Percentiles rank a stretch among this genome's conserved stretches.
Evolutionary conservation across 2,797 vertebrate genomes (phyloP).

Genomic region (Cynodonichthys magdalenae): DNA sequence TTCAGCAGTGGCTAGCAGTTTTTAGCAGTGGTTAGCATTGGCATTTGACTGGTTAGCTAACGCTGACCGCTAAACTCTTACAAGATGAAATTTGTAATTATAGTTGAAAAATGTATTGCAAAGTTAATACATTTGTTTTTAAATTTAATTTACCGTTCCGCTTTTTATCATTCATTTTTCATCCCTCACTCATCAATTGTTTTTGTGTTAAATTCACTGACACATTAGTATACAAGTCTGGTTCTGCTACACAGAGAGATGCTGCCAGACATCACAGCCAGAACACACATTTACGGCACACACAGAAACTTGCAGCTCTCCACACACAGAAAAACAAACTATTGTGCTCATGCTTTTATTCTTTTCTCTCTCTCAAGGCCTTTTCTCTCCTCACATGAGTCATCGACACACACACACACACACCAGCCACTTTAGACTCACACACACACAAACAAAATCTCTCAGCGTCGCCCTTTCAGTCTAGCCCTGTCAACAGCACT

Average conservation of each 20-base stretch:
- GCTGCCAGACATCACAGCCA: conserved; percentile 18
- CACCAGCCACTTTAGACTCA: conserved; percentile 12
- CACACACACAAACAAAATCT: conserved; percentile 38
- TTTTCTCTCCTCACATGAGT: conserved; percentile 49
- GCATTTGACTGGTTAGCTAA: too few relatives aligned
- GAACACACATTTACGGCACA: conserved; percentile 18
- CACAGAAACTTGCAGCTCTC: conserved; percentile 9
- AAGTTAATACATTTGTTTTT: not conserved
- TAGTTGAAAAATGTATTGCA: not conserved
- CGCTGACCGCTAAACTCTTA: not conserved
- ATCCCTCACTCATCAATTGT: not conserved
- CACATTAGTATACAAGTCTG: conserved; percentile 19
- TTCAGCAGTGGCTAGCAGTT: too few relatives aligned
- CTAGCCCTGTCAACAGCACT: conserved; percentile 53
- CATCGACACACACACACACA: conserved; percentile 31
- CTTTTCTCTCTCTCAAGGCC: conserved; percentile 45
- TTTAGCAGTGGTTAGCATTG: too few relatives aligned
- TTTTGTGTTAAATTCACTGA: conserved; percentile 18
- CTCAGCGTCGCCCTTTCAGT: conserved; percentile 47
- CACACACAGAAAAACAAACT: conserved; percentile 40
- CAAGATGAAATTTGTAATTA: not conserved
- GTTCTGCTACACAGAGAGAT: conserved; percentile 20
- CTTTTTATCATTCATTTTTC: conserved; percentile 8
- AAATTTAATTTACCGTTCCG: not conserved
- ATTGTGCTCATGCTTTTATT: conserved; percentile 37